A percentile compares a stretch with the other conserved stretches of the same genome.
phyloP scores from a whole-genome alignment of 2,797 vertebrate species.

The Eulemur coronatus region DNA sequence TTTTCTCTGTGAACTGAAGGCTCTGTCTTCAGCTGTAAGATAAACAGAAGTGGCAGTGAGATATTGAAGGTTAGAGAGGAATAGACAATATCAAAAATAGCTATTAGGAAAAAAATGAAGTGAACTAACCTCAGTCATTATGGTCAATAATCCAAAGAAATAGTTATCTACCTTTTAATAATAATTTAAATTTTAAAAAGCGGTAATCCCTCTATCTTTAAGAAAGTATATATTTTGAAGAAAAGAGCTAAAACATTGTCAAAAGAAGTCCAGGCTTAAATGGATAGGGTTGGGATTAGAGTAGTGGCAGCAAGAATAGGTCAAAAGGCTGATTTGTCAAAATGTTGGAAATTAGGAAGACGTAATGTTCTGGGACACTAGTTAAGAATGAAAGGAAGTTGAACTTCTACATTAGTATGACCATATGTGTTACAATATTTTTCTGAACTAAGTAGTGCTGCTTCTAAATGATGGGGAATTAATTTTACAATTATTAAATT shows the following conservation, averaged over 20 bases:
- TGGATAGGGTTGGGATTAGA: not conserved
- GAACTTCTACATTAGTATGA: not conserved
- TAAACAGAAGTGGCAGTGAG: not conserved
- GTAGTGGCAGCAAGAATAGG: not conserved
- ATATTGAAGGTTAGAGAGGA: not conserved
- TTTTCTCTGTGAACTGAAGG: not conserved
- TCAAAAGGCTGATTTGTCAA: not conserved
- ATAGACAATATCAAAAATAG: not conserved
- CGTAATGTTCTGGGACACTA: not conserved
- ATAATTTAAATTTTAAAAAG: not conserved
- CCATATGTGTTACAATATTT: not conserved
- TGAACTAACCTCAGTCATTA: not conserved
- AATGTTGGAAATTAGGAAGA: not conserved
- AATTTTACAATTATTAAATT: not conserved
- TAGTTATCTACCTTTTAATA: not conserved
- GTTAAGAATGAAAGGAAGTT: not conserved
- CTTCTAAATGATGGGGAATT: not conserved
- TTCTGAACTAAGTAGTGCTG: not conserved
- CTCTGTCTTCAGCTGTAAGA: not conserved
- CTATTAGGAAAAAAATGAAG: not conserved
- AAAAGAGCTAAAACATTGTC: not conserved
- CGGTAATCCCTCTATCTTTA: not conserved
- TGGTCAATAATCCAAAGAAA: not conserved
- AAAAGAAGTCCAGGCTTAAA: not conserved
- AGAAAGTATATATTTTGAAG: not conserved